Evolutionary conservation across 2,888 invertebrate genomes (phyloP), one percentile per base, ranked within the genome.

Genomic region (Ormia ochracea): DNA sequence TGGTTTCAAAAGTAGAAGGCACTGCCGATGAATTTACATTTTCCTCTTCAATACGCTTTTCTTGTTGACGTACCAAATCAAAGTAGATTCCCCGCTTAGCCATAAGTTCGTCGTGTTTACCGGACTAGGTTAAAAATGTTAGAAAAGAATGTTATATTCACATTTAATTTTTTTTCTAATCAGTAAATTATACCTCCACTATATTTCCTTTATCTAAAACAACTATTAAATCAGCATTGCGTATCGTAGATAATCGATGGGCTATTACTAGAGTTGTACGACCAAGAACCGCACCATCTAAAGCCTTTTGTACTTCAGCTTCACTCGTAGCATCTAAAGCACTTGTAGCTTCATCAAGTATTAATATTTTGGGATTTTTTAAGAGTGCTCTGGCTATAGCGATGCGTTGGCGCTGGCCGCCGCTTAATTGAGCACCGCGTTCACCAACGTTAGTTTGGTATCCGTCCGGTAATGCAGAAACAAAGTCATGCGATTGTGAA

Each of bases 271-370:
- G 89, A 0, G 97, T 97, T 0, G 98, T 98, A 74, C 97, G 92
- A 1, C 96, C 96, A 84, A 93, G 92, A 5, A 94, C 93, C 0
- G 95, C 96, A 9, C 92, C 92, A 85, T 98, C 98, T 56, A 98
- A 87, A 0, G 98, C 97, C 45, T 93, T 93, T 86, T 98, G 97
- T 0, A 98, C 98, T 28, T 95, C 92, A 84, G 95, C 93, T 90
- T 98, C 98, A 61, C 97, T 97, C 83, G 96, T 96, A 0, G 96
- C 94, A 91, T 98, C 98, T 82, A 98, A 89, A 1, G 98, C 98
- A 91, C 97, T 97, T 1, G 98, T 98, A 12, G 98, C 98, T 90
- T 98, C 98, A 88, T 98, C 98, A 74, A 98, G 89, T 85, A 97
- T 94, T 58, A 98, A 91, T 72, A 97, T 92, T 2, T 94, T 93